phyloP scores from a whole-genome alignment of 2,113 vertebrate genomes.

The Triplophysa dalaica region DNA sequence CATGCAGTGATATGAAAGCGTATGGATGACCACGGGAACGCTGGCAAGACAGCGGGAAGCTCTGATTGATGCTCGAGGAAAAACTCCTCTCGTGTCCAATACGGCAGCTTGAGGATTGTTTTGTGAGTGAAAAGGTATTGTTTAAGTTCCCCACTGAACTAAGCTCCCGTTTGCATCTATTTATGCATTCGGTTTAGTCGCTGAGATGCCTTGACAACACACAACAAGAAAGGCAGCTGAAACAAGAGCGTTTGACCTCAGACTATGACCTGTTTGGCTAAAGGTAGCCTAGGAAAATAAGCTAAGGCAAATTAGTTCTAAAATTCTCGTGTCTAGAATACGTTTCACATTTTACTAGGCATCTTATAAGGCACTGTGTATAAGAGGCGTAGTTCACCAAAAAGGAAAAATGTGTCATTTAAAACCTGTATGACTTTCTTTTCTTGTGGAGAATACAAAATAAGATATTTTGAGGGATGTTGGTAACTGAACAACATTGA shows the following conservation, averaged over 20 bases:
- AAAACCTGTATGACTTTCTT: no score
- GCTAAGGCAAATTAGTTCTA: neutral
- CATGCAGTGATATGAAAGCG: constrained; percentile 36
- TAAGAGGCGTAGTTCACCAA: neutral
- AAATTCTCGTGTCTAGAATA: neutral
- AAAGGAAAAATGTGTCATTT: no score
- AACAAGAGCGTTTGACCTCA: constrained; percentile 20
- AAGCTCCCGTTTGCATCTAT: constrained; percentile 34
- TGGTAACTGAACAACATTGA: no score
- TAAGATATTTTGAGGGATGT: no score
- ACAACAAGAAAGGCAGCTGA: constrained; percentile 22
- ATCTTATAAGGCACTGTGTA: neutral
- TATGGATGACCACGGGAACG: neutral
- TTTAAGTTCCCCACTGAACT: constrained; percentile 11
- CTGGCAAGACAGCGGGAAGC: neutral
- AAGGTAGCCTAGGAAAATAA: constrained; percentile 4
- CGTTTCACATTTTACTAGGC: neutral
- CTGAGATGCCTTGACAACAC: constrained; percentile 36
- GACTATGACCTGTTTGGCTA: constrained; percentile 16
- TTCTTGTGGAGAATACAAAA: no score
- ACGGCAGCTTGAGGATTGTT: constrained; percentile 24
- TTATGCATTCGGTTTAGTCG: constrained; percentile 48
- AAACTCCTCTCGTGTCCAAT: constrained; percentile 26
- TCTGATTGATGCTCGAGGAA: neutral
- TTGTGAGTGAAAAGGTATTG: constrained; percentile 39